Evolutionary conservation across 1,140 invertebrate genomes (phyloP), one percentile per base, ranked within the genome.

Genomic region (Stenopsyche tienmushanensis): DNA sequence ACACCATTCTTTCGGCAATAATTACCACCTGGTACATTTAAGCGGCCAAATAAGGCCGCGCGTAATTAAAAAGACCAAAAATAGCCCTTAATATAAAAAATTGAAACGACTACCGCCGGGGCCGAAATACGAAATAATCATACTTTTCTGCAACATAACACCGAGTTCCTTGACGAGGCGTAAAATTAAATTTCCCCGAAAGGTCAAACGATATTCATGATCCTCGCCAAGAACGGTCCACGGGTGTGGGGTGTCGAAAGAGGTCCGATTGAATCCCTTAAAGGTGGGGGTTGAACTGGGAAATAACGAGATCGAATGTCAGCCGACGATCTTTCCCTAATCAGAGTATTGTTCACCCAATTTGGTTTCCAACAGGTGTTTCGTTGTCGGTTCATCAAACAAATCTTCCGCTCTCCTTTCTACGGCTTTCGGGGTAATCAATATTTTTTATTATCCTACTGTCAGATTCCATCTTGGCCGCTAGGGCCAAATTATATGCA

Each of bases 131-230:
- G 44, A 18, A 47, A 18, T 18, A 47, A 8, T 8, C 44, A 20
- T 20, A 47, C 44, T 47, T 20, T 13, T 47, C 44, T 5, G 44
- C 44, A 47, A 47, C 17, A 5, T 15, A 15, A 13, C 44, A 47
- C 44, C 44, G 44, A 9, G 44, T 47, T 20, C 10, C 44, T 47
- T 47, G 44, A 47, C 44, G 44, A 47, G 44, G 3, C 44, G 44
- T 47, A 47, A 47, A 47, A 47, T 47, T 47, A 47, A 47, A 47
- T 47, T 47, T 47, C 18, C 44, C 5, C 44, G 44, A 47, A 47
- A 47, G 44, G 44, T 47, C 44, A 47, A 47, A 47, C 17, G 44
- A 47, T 47, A 47, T 47, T 47, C 44, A 47, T 47, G 44, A 47
- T 47, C 44, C 44, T 20, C 44, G 18, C 10, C 10, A 8, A 7